Evolutionary conservation across 2,888 invertebrate species (phyloP), one percentile per base, ranked within the genome.

Genomic region (Neocrepidodera transversa): DNA sequence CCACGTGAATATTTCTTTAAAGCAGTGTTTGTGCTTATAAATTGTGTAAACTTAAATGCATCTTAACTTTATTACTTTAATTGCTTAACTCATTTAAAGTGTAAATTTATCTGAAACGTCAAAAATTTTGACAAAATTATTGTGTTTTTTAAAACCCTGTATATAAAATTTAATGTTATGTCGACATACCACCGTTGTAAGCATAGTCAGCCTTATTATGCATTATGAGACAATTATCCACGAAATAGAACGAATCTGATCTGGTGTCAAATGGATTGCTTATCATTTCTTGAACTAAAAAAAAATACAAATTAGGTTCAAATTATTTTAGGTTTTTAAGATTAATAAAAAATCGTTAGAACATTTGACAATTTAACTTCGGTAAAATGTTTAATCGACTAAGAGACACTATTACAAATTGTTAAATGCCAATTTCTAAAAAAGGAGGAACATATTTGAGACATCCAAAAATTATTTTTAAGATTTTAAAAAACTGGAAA

Each of bases 141-240:
- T 64, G 62, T 59, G 53, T 60, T 50, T n/a, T n/a, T 50, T 38
- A 38, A 51, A 51, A 66, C 65, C 65, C 63, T 63, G 65, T 56
- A 45, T 59, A 51, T 55, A 48, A 43, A 48, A 50, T 40, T 60
- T 57, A 51, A 55, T 58, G 58, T 60, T 66, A 66, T 63, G 66
- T 66, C 40, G 64, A 58, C 69, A 78, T 68, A 67, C 92, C 92
- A 60, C 94, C 95, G 74, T 95, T 92, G 81, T 97, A 98, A 48
- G 97, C 95, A 81, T 98, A 98, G 80, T 97, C 98, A 32, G 98
- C 98, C 84, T 98, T 98, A 82, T 98, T 98, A 83, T 98, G 98
- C 97, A 99, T 98, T 65, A 99, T 93, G 59, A 99, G 87, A 74
- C 87, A 87, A 79, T 97, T 93, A 80, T 98, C 97, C 61, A 98